A percentile compares a stretch with the other conserved stretches of the same genome.
Conservation (phyloP, 2,888 invertebrate genomes). For the Agapetus fuscipes region DNA sequence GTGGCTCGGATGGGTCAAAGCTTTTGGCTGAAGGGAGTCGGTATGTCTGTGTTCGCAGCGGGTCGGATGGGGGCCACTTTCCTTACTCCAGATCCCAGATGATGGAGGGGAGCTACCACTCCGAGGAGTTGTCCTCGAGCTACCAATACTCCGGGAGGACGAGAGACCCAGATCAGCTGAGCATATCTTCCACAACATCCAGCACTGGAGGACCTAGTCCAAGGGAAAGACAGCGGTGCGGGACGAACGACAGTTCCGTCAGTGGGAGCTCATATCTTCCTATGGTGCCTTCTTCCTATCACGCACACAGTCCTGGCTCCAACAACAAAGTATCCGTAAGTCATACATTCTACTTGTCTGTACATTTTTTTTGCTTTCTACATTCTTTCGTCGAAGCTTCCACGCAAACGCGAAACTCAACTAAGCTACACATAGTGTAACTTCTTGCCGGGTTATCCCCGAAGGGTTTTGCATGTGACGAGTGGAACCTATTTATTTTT, state of each 20-base stretch:
- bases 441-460: too few species aligned
- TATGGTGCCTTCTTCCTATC: slow-evolving; percentile 43
- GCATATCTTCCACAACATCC: slow-evolving; percentile 50
- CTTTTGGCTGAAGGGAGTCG: slow-evolving; percentile 26
- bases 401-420: too few species aligned
- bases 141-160: slow-evolving; percentile 28
- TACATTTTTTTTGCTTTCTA: too few species aligned
- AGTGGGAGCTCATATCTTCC: slow-evolving; percentile 42
- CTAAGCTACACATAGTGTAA: too few species aligned
- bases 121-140: slow-evolving; percentile 43
- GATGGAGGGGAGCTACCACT: slow-evolving; percentile 46
- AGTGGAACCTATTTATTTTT: too few species aligned
- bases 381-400: too few species aligned
- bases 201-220: slow-evolving; percentile 45
- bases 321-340: slow-evolving; percentile 55
- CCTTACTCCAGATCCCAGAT: slow-evolving; percentile 42
- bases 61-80: slow-evolving; percentile 45
- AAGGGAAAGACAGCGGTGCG: slow-evolving; percentile 36
- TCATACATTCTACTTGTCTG: slow-evolving; percentile 12
- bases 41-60: slow-evolving; percentile 35
- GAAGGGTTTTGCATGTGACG: too few species aligned
- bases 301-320: slow-evolving; percentile 47
- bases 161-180: slow-evolving; percentile 51
- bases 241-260: slow-evolving; percentile 34
- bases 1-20: slow-evolving; percentile 12